Evolutionary conservation across 2,888 invertebrate species (phyloP), one percentile per base, ranked within the genome.

Genomic region (Pyrochroa serraticornis): DNA sequence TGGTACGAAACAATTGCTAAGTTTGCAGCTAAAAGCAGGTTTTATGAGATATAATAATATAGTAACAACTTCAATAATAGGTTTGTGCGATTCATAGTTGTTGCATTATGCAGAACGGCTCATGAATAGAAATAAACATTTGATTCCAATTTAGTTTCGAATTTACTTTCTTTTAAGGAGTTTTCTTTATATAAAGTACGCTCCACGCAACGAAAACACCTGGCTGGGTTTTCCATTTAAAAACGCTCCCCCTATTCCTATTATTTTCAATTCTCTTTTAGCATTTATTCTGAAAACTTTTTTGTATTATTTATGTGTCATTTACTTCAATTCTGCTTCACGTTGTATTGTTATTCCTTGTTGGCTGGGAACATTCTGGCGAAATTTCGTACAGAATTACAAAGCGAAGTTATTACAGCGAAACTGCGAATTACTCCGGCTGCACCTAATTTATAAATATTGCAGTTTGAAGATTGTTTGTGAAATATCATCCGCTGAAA

Each of bases 241-340:
- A 65, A 65, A 62, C 60, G 61, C 67, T 64, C 66, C 65, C 66
- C 62, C 65, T 63, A 63, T 63, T 66, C 66, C 65, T 71, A 70
- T 70, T 72, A 71, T 69, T 73, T 68, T 65, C 69, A 69, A 70
- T 71, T 71, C 69, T 63, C 69, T 62, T 49, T 63, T 60, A 48
- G 60, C 68, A 63, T 66, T 71, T 70, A 65, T 68, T 65, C 65
- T 62, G 63, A 57, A 66, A 68, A 68, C 64, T 71, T 66, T 74
- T 72, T 70, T 71, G 70, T 71, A 71, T 73, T 71, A 72, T 72
- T 73, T 73, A 73, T 71, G 70, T 72, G 68, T 72, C 72, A 73
- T 72, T 74, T 71, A 71, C 68, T 71, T 67, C 62, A 64, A 64
- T 66, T 63, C 58, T 56, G 46, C 47, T 55, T 51, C 42, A 50